phyloP scores from a whole-genome alignment of 2,888 invertebrate genomes.

The Himalopsyche kuldschensis region DNA sequence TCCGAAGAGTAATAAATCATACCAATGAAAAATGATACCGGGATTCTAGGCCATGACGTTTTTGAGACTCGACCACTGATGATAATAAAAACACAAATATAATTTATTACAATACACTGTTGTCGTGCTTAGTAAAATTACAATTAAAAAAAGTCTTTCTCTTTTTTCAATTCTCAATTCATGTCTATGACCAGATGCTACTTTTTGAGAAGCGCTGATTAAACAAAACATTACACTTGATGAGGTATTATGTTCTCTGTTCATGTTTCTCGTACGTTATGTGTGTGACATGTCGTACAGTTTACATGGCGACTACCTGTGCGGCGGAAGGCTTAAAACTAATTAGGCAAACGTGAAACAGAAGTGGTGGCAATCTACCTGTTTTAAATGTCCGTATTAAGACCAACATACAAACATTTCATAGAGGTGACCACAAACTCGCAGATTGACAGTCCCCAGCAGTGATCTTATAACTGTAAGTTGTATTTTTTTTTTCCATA shows the following conservation, averaged over 20 bases:
- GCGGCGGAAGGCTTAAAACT: constrained; percentile 8
- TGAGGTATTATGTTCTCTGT: not conserved
- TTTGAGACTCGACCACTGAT: no score
- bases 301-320: constrained; percentile 7
- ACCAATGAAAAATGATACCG: no score
- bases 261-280: not conserved
- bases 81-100: no score
- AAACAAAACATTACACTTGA: not conserved
- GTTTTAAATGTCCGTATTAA: constrained; percentile 4
- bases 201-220: not conserved
- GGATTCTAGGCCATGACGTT: no score
- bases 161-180: no score
- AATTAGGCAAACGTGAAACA: constrained; percentile 14
- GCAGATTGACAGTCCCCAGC: not conserved
- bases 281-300: not conserved
- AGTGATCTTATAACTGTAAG: no score
- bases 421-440: not conserved
- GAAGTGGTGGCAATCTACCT: constrained; percentile 8
- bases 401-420: not conserved
- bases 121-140: no score
- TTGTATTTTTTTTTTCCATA: no score
- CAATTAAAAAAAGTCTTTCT: no score
- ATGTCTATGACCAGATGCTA: no score
- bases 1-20: no score
- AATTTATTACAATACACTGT: no score